Evolutionary conservation across 1,140 invertebrate genomes (phyloP), one percentile per base, ranked within the genome.

Genomic region (Micrasema longulum): DNA sequence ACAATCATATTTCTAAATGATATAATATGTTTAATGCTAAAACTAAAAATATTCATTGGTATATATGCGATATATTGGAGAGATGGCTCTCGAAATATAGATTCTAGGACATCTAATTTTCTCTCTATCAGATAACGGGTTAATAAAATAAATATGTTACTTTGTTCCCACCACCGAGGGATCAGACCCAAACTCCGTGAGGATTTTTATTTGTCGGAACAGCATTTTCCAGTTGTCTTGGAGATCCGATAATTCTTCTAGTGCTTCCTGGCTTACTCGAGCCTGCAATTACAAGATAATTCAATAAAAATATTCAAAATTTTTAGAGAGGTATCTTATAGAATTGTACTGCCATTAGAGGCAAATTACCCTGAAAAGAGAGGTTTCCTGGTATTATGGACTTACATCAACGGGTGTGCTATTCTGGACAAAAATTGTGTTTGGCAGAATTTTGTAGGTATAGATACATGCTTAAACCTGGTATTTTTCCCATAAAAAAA

Each of bases 181-280:
- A 69, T 87, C 88, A 97, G 43, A 98, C 95, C 96, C 96, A 98
- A 60, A 98, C 95, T 22, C 96, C 96, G 79, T 97, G 95, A 41
- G 95, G 95, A 84, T 97, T 97, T 97, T 96, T 81, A 93, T 96
- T 22, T 14, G 95, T 96, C 45, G 95, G 94, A 50, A 96, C 94
- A 36, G 95, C 94, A 82, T 95, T 97, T 84, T 97, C 95, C 41
- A 97, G 83, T 81, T 97, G 94, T 73, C 95, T 87, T 38, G 95
- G 94, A 31, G 94, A 95, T 14, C 95, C 94, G 76, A 96, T 93
- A 83, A 97, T 96, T 81, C 94, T 91, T 62, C 95, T 87, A 50
- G 92, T 93, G 81, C 93, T 96, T 50, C 94, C 94, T 43, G 92
- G 91, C 83, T 95, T 93, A 77, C 91, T 90, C 64, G 91, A 88